A percentile compares a stretch with the other conserved stretches of the same genome.
phyloP scores from a whole-genome alignment of 2,797 vertebrate genomes.

The Galago senegalensis region DNA sequence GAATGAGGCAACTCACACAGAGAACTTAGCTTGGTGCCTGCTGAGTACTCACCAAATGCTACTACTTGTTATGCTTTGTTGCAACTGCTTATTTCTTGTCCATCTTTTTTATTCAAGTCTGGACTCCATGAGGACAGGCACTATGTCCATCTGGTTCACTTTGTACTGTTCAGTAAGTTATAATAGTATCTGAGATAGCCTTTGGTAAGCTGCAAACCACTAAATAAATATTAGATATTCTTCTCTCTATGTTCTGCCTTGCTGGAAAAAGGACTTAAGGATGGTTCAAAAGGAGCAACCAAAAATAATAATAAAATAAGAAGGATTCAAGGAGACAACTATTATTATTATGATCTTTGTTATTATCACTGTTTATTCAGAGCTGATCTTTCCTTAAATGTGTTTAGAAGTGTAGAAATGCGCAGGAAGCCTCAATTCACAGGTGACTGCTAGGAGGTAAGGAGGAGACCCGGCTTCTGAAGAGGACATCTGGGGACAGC shows the following conservation, averaged over 20 bases:
- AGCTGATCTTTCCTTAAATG: neutral
- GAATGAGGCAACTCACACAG: neutral
- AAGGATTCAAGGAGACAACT: constrained; percentile 3
- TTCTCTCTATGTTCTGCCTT: neutral
- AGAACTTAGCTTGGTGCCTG: neutral
- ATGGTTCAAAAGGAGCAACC: neutral
- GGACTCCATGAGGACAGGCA: neutral
- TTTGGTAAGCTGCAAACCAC: neutral
- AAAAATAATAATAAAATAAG: neutral
- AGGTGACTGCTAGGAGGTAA: neutral
- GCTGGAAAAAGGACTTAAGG: neutral
- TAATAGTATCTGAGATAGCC: neutral
- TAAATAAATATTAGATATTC: neutral
- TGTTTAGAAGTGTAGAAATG: neutral
- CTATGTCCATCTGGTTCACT: neutral
- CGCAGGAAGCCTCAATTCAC: neutral
- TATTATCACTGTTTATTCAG: neutral
- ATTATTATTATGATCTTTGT: neutral
- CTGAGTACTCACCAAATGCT: neutral
- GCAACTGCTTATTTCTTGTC: constrained; percentile 13
- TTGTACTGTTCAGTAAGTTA: neutral
- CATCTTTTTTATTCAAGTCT: neutral
- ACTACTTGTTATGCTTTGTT: neutral
- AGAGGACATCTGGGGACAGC: neutral
- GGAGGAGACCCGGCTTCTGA: neutral